These are phyloP conservation scores for Cirrhinus molitorella DNA, from an alignment of 2,797 vertebrate genomes.

Conservation along the genomic window DNA sequence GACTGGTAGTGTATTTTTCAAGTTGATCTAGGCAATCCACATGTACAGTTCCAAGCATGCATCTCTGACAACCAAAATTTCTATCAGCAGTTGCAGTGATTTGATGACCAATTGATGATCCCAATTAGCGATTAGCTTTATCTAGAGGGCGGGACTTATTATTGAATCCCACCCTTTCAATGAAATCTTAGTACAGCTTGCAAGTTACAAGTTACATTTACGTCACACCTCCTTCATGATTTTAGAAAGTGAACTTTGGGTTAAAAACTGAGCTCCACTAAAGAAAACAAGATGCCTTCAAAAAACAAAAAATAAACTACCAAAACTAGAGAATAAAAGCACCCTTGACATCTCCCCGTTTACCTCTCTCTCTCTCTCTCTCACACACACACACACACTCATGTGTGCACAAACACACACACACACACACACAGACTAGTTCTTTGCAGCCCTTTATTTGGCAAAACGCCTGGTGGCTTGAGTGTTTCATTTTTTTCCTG, in stretches of 20 bases:
- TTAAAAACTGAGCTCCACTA: conserved; percentile 48
- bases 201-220: conserved; percentile 37
- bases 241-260: conserved; percentile 52
- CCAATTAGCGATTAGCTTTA: neutral
- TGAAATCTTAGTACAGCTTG: conserved; percentile 45
- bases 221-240: conserved; percentile 49
- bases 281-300: conserved; percentile 41
- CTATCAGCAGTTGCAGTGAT: neutral
- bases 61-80: neutral
- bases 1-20: neutral
- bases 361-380: neutral
- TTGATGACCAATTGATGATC: neutral
- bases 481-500: conserved; percentile 84
- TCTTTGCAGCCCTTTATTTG: conserved; percentile 83
- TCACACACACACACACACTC: conserved; percentile 35
- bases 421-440: conserved; percentile 78
- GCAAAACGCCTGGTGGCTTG: conserved; percentile 80
- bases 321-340: conserved; percentile 42
- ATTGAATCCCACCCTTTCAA: neutral
- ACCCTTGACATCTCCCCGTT: conserved; percentile 31
- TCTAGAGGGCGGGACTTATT: neutral
- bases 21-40: neutral
- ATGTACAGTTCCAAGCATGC: too few relatives aligned
- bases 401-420: conserved; percentile 24
- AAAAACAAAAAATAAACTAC: conserved; percentile 30